Conservation (phyloP, 2,113 vertebrate genomes). For the Heteronetta atricapilla region DNA sequence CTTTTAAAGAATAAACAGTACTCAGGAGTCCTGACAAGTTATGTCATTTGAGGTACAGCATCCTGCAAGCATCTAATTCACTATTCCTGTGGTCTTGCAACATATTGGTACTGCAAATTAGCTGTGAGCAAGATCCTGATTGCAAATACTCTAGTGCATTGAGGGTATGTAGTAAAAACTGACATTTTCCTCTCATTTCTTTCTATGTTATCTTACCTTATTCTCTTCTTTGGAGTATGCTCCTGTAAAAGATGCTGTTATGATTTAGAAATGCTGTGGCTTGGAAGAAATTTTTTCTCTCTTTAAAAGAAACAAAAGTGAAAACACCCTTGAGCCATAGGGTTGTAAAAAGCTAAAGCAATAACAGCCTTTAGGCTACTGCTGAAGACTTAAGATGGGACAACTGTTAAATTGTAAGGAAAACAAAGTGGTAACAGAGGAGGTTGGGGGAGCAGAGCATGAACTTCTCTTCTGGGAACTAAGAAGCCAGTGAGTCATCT, state of each 20-base stretch:
- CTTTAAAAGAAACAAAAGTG: not conserved
- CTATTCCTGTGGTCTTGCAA: not conserved
- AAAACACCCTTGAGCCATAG: not conserved
- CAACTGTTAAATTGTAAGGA: not conserved
- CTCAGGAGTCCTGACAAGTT: not conserved
- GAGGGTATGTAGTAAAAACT: not conserved
- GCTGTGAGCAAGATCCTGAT: not conserved
- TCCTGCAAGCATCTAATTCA: not conserved
- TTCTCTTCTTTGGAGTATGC: not conserved
- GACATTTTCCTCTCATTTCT: not conserved
- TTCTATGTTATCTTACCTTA: not conserved
- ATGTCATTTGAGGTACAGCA: not conserved
- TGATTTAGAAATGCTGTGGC: not conserved
- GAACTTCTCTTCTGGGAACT: not conserved
- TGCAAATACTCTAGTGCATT: not conserved
- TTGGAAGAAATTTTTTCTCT: not conserved
- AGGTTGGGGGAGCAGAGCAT: not conserved
- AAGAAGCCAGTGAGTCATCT: not conserved
- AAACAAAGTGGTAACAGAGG: not conserved
- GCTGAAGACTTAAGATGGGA: not conserved
- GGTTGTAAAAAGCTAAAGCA: not conserved
- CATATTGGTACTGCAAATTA: fast-evolving
- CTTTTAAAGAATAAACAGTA: slow-evolving; percentile 56
- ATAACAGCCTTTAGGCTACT: not conserved
- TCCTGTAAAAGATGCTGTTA: not conserved